Evolutionary conservation across 2,888 invertebrate species (phyloP).

Genomic region (Pyrocoelia pectoralis): DNA sequence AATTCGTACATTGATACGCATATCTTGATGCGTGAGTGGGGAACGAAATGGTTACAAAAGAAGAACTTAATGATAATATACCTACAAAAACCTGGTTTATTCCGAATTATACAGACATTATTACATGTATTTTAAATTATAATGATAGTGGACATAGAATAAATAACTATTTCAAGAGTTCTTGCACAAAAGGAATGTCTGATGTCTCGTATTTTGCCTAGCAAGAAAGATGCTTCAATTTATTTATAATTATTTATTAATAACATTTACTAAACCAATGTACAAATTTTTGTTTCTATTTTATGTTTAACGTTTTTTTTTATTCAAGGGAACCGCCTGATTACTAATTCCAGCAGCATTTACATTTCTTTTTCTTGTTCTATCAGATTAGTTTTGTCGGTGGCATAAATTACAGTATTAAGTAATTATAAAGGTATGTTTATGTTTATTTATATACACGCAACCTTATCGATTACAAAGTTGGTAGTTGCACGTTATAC

Average conservation of each 20-base stretch:
- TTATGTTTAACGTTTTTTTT: conserved; percentile 10
- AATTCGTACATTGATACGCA: no score
- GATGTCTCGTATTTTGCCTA: no score
- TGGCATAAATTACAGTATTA: conserved; percentile 45
- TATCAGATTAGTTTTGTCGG: conserved; percentile 34
- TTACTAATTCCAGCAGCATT: conserved; percentile 33
- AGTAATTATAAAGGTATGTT: conserved; percentile 45
- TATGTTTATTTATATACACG: conserved; percentile 47
- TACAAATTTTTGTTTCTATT: not conserved
- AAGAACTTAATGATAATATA: no score
- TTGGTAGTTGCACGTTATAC: conserved; percentile 34
- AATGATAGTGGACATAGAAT: no score
- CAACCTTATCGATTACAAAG: conserved; percentile 40
- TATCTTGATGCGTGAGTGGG: no score
- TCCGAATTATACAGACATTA: no score
- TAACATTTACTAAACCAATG: not conserved
- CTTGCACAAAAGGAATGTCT: no score
- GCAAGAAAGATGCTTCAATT: no score
- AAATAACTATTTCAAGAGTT: no score
- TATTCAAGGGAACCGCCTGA: conserved; percentile 21
- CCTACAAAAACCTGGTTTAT: no score
- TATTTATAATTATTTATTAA: not conserved
- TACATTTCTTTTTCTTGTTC: conserved; percentile 36
- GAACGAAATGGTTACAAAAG: no score
- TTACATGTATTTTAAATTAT: no score